Evolutionary conservation across 2,888 invertebrate genomes (phyloP).

Genomic region (Spisula subtruncata): DNA sequence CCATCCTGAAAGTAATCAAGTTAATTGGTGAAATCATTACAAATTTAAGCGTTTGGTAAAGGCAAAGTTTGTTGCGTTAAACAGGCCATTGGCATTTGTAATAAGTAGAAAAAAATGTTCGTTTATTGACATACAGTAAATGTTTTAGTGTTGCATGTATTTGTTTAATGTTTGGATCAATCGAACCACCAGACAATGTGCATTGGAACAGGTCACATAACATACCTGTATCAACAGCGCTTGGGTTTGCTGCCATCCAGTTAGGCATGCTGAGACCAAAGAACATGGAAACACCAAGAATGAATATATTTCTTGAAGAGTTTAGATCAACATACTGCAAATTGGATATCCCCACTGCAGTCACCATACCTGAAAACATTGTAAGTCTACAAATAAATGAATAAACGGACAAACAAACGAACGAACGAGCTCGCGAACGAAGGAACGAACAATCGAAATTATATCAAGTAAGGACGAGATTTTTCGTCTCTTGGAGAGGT

Average conservation of each 20-base stretch:
- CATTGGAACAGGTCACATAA: no score
- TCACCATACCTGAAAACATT: conserved; percentile 86
- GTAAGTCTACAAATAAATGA: no score
- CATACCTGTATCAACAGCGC: conserved; percentile 72
- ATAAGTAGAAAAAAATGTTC: not conserved
- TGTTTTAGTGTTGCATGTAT: not conserved
- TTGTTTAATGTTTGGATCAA: no score
- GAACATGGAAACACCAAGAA: conserved; percentile 95
- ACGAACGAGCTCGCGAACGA: not conserved
- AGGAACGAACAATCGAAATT: not conserved
- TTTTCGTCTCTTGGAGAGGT: no score
- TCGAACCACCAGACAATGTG: no score
- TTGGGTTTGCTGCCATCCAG: conserved; percentile 77
- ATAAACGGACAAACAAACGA: no score
- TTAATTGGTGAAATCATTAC: no score
- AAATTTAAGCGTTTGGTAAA: no score
- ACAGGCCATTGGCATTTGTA: no score
- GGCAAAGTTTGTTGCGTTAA: no score
- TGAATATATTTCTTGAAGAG: conserved; percentile 95
- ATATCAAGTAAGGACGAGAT: no score
- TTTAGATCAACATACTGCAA: conserved; percentile 91
- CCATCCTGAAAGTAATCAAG: no score
- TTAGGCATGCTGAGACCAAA: conserved; percentile 91
- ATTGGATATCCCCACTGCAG: conserved; percentile 86
- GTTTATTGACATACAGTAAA: not conserved